Conservation (phyloP, 2,113 vertebrate species). For the Romanogobio albipinnatus region DNA sequence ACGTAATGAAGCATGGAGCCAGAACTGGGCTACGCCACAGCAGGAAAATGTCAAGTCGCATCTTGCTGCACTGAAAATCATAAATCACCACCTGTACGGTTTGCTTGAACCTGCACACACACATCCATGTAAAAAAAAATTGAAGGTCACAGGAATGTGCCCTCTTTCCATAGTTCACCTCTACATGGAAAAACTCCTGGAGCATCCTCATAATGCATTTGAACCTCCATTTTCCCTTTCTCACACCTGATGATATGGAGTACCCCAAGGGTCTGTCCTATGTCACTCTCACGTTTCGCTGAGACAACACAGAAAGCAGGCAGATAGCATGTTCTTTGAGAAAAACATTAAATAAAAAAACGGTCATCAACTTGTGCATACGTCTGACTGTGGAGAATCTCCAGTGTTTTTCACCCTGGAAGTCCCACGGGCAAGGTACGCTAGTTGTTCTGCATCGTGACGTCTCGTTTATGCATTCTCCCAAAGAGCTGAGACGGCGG, state of each 20-base stretch:
- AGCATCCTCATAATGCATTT: constrained; percentile 23
- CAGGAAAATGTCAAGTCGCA: constrained; percentile 83
- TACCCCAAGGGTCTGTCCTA: not conserved
- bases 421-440: constrained; percentile 11
- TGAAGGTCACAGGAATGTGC: constrained; percentile 50
- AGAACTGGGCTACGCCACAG: constrained; percentile 81
- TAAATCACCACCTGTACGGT: constrained; percentile 71
- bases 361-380: not conserved
- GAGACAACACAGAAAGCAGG: not conserved
- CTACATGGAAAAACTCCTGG: constrained; percentile 26
- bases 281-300: not conserved
- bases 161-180: constrained; percentile 48
- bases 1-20: constrained; percentile 78
- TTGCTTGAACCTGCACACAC: constrained; percentile 50
- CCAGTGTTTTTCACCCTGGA: constrained; percentile 18
- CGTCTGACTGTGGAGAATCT: constrained; percentile 20
- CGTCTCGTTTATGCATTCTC: constrained; percentile 47
- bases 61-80: constrained; percentile 75
- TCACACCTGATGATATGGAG: constrained; percentile 13
- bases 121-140: constrained; percentile 23
- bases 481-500: constrained; percentile 54
- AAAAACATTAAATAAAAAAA: constrained; percentile 20
- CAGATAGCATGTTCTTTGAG: not conserved
- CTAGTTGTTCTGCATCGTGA: constrained; percentile 30
- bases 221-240: constrained; percentile 4